Conservation (phyloP, 2,888 invertebrate species). For the Microctonus aethiopoides region DNA sequence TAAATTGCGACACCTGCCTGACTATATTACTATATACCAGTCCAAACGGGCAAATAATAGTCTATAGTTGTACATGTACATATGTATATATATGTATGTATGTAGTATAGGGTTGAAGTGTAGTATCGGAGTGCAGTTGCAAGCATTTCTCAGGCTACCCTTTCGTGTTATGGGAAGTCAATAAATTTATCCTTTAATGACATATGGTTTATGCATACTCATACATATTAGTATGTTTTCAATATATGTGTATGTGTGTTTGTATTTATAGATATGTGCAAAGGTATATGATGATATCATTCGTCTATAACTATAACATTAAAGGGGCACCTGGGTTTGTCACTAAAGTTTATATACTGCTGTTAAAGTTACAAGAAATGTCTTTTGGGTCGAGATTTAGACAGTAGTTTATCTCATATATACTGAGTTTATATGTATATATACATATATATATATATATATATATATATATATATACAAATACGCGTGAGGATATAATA, state of each 20-base stretch:
- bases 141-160: constrained; percentile 1
- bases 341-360: constrained; percentile 18
- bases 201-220: neutral
- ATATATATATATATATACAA: too few species aligned
- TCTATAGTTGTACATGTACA: neutral
- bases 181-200: constrained; percentile 26
- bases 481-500: neutral
- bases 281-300: neutral
- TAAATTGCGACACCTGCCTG: constrained; percentile 12
- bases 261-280: neutral
- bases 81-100: neutral
- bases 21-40: neutral
- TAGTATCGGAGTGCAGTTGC: neutral
- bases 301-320: constrained; percentile 21
- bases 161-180: constrained; percentile 19
- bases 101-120: neutral
- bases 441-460: too few species aligned
- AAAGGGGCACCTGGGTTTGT: constrained; percentile 19
- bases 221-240: neutral
- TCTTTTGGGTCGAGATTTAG: neutral
- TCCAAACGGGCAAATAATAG: constrained; percentile 1
- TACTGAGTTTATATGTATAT: neutral
- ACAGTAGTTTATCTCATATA: constrained; percentile 5
- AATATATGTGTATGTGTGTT: neutral
- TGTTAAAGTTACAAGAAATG: constrained; percentile 5